Base-by-base conservation (phyloP, 2,888 invertebrate genomes). In the Zonitis immaculata region DNA sequence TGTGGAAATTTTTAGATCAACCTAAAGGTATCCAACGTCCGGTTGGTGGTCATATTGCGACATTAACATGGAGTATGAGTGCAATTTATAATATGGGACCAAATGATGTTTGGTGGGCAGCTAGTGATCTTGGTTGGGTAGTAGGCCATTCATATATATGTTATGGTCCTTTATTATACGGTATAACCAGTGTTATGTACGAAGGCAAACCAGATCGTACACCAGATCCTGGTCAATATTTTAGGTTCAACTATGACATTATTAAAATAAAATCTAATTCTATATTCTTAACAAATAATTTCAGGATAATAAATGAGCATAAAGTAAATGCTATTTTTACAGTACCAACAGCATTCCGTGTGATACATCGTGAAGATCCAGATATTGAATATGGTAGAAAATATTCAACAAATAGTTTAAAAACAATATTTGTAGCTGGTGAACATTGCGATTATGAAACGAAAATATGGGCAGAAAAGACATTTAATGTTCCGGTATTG, bases 121-220 rank as follows among this genome's bases (percentile, higher is more conserved):
- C 92, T 0, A 95, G 95, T 35, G 89, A 89, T 68, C 80, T 90
- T 48, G 93, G 93, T 9, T 93, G 93, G 93, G 95, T 95, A 0
- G 95, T 95, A 1, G 95, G 95, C 0, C 95, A 94, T 70, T 95
- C 94, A 0, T 96, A 94, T 73, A 95, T 95, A 63, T 92, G 93
- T 73, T 96, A 95, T 66, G 95, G 88, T 0, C 95, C 95, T 0
- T 77, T 95, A 4, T 76, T 92, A 0, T 85, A 87, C 59, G 91
- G 94, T 0, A 79, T 86, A 42, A 94, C 94, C 0, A 88, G 87
- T 46, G 80, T 93, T 16, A 83, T 93, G 78, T 92, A 90, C 68
- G 91, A 96, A 75, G 96, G 96, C 2, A 96, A 96, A 72, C 96
- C 95, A 0, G 94, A 95, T 64, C 85, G 95, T 56, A 96, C 95